A percentile compares a stretch with the other conserved stretches of the same genome.
Conservation (phyloP, 2,888 invertebrate species). For the Lycaena phlaeas region DNA sequence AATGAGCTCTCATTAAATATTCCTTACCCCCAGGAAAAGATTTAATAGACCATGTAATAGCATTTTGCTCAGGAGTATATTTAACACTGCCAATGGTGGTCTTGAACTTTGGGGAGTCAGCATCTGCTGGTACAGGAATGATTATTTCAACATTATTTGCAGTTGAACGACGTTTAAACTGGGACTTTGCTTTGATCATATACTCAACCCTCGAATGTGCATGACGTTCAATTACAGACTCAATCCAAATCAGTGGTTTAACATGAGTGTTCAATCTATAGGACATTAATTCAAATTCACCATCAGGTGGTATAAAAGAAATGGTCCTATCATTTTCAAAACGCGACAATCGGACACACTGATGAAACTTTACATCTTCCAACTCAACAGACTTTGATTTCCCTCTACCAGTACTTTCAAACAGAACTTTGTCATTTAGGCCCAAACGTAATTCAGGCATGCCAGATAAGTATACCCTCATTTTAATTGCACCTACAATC, state of each 20-base stretch:
- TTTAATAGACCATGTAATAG: conserved; percentile 97
- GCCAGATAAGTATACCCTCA: conserved; percentile 97
- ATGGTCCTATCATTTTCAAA: conserved; percentile 99
- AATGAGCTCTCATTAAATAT: conserved; percentile 98
- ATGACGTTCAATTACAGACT: conserved; percentile 97
- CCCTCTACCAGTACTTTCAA: conserved; percentile 97
- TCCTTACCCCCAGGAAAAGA: conserved; percentile 99
- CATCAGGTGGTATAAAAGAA: conserved; percentile 98
- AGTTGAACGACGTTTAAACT: conserved; percentile 97
- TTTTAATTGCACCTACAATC: conserved; percentile 98
- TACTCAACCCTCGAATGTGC: conserved; percentile 98
- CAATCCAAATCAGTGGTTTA: conserved; percentile 98
- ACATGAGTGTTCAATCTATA: conserved; percentile 97
- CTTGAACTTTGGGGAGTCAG: conserved; percentile 98
- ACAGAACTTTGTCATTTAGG: conserved; percentile 97
- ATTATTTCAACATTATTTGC: conserved; percentile 99
- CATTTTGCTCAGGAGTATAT: conserved; percentile 97
- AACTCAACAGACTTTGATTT: conserved; percentile 98
- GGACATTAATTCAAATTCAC: conserved; percentile 99
- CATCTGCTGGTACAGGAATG: conserved; percentile 96
- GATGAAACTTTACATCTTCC: conserved; percentile 99
- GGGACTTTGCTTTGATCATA: conserved; percentile 99
- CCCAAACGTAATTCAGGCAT: conserved; percentile 98
- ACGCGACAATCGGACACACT: conserved; percentile 95
- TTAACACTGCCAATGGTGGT: conserved; percentile 97